Base-by-base conservation (phyloP, 1,140 invertebrate genomes). In the Drosophila quadrilineata region DNA sequence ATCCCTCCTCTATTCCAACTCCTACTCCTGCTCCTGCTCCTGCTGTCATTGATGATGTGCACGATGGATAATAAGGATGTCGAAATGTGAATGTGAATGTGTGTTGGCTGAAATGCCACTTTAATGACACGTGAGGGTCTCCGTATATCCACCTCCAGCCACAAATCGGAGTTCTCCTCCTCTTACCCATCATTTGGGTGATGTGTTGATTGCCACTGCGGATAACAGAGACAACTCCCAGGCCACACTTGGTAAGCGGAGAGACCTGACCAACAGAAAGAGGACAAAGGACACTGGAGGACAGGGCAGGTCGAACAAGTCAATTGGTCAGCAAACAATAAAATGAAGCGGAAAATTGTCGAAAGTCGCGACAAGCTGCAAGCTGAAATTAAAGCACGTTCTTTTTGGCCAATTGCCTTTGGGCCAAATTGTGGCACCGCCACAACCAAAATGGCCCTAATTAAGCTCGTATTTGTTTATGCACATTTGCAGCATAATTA, bases 351-450 rank as follows among this genome's bases (percentile, higher is more conserved):
- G 46, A 53, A 71, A 64, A 60, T 60, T 45, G 29, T 50, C 36
- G 36, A 65, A 49, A 65, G 45, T 41, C 43, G 41, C 59, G 50
- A 29, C 41, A 52, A n/a, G 10, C 12, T 59, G 53, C n/a, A 58
- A 69, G 72, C 49, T 72, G 57, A 72, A 84, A 80, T 80, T 80
- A 76, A 84, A 82, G 75, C 76, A 73, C 73, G 59, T 76, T 76
- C 54, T n/a, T n/a, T n/a, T n/a, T n/a, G n/a, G n/a, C n/a, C 54
- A 76, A 69, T 65, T 14, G 57, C 12, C 21, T 10, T 29, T 46
- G 28, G 46, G 28, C 36, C 12, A 29, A 36, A 16, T 57, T 16
- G 19, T 3, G 41, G n/a, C n/a, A n/a, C n/a, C n/a, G n/a, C n/a
- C n/a, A n/a, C n/a, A n/a, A n/a, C n/a, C n/a, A 28, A 50, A 26